phyloP scores from a whole-genome alignment of 1,140 invertebrate genomes.

The Drosophila carrolli region DNA sequence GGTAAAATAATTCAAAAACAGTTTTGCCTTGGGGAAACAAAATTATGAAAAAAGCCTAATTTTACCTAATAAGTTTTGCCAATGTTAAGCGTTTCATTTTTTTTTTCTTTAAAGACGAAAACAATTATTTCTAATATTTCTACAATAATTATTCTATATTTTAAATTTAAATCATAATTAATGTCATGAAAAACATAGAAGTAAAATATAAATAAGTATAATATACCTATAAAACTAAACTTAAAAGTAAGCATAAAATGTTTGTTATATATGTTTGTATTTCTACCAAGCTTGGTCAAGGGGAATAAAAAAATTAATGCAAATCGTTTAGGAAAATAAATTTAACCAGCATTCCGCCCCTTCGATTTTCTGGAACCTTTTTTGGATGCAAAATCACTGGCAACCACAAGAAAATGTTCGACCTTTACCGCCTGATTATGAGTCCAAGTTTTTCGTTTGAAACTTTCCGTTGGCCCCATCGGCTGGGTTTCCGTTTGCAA shows the following conservation, averaged over 20 bases:
- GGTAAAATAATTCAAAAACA: not conserved
- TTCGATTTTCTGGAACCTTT: not conserved
- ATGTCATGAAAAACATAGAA: no score
- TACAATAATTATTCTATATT: no score
- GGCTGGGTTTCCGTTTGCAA: conserved; percentile 11
- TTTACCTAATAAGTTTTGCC: no score
- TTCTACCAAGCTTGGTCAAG: not conserved
- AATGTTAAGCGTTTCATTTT: no score
- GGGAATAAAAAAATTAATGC: conserved; percentile 21
- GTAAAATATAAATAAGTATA: no score
- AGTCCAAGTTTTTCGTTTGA: conserved; percentile 50
- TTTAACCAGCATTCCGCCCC: not conserved
- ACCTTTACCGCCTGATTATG: conserved; percentile 53
- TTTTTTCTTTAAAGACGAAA: no score
- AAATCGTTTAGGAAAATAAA: conserved; percentile 26
- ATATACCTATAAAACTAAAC: no score
- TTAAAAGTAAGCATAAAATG: no score
- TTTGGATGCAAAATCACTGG: not conserved
- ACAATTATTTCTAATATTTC: no score
- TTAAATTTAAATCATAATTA: no score
- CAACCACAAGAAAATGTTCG: conserved; percentile 25
- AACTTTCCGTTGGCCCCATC: conserved; percentile 32
- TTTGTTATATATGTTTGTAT: not conserved
- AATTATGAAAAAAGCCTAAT: no score
- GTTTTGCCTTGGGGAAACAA: no score